Evolutionary conservation across 2,797 vertebrate genomes (phyloP).

Genomic region (Clarias platycephalus): DNA sequence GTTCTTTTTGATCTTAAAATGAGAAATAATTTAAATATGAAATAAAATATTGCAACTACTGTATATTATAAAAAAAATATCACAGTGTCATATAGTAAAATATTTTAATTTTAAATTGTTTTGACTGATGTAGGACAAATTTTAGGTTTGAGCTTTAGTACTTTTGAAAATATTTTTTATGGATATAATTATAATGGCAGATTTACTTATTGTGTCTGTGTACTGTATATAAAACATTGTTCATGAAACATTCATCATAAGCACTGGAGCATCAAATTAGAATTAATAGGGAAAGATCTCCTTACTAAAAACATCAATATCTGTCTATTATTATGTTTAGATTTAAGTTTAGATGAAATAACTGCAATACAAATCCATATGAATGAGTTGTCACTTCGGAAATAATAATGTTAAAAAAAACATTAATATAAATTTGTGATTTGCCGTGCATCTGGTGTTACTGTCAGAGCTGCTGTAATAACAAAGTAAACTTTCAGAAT

Average conservation of each 20-base stretch:
- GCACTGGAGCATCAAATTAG: too few relatives aligned
- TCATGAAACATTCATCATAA: neutral
- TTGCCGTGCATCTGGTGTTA: too few relatives aligned
- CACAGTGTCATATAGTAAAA: neutral
- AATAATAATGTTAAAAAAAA: too few relatives aligned
- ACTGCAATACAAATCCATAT: neutral
- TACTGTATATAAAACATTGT: neutral
- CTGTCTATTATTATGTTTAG: neutral
- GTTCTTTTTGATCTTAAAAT: neutral
- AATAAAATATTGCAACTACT: neutral
- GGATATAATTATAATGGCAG: neutral
- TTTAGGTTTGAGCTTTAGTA: neutral
- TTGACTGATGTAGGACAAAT: neutral
- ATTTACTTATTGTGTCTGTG: neutral
- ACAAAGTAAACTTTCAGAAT: neutral
- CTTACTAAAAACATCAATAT: neutral
- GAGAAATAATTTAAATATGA: neutral
- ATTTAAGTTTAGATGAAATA: neutral
- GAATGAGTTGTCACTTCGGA: neutral
- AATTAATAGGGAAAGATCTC: neutral
- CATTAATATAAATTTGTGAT: too few relatives aligned
- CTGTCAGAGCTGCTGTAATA: too few relatives aligned
- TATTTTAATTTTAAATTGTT: too few relatives aligned
- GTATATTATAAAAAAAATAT: neutral
- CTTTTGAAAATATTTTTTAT: neutral